Conservation (phyloP, 2,888 invertebrate species). For the Syrista parreyssii region DNA sequence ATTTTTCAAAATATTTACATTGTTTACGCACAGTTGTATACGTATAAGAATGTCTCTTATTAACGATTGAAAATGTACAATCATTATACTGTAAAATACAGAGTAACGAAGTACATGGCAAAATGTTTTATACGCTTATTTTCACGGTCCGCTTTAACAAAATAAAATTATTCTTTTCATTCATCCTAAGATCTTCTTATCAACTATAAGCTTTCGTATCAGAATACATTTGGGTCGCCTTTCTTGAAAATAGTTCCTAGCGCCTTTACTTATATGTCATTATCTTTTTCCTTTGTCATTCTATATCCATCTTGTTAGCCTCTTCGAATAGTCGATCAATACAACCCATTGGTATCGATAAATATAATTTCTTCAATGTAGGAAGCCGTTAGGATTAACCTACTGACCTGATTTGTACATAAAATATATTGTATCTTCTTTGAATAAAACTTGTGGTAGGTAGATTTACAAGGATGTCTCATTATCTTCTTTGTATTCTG, state of each 20-base stretch:
- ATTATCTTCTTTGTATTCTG: neutral
- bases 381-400: constrained; percentile 20
- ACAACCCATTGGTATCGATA: neutral
- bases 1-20: neutral
- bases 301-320: neutral
- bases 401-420: constrained; percentile 25
- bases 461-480: neutral
- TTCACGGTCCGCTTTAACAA: neutral
- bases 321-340: neutral
- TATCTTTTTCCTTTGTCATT: neutral
- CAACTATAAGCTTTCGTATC: neutral
- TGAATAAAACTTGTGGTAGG: neutral
- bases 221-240: neutral
- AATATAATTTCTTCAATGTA: neutral
- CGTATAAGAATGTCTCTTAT: neutral
- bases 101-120: neutral
- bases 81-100: neutral
- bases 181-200: neutral
- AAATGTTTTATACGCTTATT: neutral
- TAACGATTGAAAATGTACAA: neutral
- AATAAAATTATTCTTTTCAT: neutral
- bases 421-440: neutral
- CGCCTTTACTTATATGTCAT: neutral
- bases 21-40: neutral
- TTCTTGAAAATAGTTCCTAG: neutral